Conservation (phyloP, 2,888 invertebrate genomes). For the Chelonus formosanus region DNA sequence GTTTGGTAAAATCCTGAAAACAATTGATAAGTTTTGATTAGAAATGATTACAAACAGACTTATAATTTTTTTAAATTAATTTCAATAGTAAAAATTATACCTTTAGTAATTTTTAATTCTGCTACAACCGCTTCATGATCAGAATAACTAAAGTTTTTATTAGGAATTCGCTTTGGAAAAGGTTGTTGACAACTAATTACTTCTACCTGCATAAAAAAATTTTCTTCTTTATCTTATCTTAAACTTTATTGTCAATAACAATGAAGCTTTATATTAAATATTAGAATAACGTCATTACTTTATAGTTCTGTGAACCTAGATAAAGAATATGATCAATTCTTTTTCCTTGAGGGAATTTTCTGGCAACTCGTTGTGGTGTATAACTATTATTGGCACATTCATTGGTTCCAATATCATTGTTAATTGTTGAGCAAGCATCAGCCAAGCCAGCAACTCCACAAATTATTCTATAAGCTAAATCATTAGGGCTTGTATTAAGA, state of each 20-base stretch:
- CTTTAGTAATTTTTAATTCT: conserved; percentile 56
- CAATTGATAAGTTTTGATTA: background rate
- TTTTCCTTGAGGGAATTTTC: conserved; percentile 76
- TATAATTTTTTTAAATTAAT: conserved; percentile 47
- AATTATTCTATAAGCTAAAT: conserved; percentile 78
- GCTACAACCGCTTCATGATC: conserved; percentile 89
- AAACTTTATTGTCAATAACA: too few relatives aligned
- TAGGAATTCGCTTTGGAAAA: conserved; percentile 78
- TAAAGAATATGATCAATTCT: conserved; percentile 93
- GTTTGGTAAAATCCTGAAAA: conserved; percentile 46
- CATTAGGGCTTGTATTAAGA: conserved; percentile 89
- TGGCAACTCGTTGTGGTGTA: conserved; percentile 69
- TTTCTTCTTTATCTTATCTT: conserved; percentile 37
- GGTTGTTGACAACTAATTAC: conserved; percentile 74
- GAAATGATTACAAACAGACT: background rate
- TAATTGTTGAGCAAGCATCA: conserved; percentile 66
- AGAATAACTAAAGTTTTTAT: conserved; percentile 79
- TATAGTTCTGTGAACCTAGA: conserved; percentile 61
- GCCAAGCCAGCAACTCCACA: conserved; percentile 69
- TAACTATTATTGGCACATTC: conserved; percentile 86
- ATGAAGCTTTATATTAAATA: conserved; percentile 45
- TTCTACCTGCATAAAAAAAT: conserved; percentile 56
- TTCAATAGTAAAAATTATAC: conserved; percentile 43
- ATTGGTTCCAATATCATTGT: conserved; percentile 73
- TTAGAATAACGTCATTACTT: conserved; percentile 51